Evolutionary conservation across 2,888 invertebrate genomes (phyloP).

Genomic region (Apamea anceps): DNA sequence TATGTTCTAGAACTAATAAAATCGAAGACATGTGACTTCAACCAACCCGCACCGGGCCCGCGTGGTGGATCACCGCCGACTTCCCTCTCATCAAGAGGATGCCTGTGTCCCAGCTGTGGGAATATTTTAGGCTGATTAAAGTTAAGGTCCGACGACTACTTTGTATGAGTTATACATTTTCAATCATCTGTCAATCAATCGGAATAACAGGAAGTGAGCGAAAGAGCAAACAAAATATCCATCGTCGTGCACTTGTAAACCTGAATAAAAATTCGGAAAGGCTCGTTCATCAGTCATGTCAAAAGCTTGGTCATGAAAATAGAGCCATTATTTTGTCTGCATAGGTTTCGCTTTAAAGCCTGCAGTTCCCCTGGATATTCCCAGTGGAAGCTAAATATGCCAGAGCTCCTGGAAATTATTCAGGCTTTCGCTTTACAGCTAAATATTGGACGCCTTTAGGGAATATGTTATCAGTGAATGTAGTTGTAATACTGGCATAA

Average conservation of each 20-base stretch:
- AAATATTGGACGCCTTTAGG: not conserved
- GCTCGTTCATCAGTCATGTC: not conserved
- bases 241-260: not conserved
- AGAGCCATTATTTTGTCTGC: not conserved
- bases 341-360: constrained; percentile 1
- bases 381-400: constrained; percentile 15
- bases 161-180: not conserved
- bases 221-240: not conserved
- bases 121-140: too few relatives aligned
- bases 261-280: not conserved
- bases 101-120: not conserved
- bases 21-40: not conserved
- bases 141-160: not conserved
- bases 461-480: not conserved
- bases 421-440: not conserved
- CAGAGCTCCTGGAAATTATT: constrained; percentile 6
- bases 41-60: not conserved
- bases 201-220: not conserved
- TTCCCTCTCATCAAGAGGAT: not conserved
- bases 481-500: not conserved
- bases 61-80: not conserved
- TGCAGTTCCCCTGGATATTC: constrained; percentile 14
- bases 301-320: not conserved
- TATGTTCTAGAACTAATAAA: not conserved
- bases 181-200: not conserved